Evolutionary conservation across 2,797 vertebrate genomes (phyloP).

Genomic region (Helostoma temminkii): DNA sequence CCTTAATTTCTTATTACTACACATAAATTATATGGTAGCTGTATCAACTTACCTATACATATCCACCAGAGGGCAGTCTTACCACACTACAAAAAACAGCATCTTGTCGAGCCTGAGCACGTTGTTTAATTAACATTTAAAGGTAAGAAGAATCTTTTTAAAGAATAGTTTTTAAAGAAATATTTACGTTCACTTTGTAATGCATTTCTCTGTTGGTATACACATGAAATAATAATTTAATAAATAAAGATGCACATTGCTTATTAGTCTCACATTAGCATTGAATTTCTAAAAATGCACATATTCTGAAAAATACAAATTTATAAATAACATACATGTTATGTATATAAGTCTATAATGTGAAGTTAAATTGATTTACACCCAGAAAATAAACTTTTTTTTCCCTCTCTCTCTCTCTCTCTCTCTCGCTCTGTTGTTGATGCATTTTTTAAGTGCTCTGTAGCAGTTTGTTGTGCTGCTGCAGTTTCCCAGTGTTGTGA

Average conservation of each 20-base stretch:
- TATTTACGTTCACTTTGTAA: not conserved
- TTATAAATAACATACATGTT: not conserved
- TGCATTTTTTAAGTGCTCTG: constrained; percentile 28
- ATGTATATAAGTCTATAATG: not conserved
- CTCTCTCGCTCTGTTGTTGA: constrained; percentile 6
- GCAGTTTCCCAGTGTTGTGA: constrained; percentile 59
- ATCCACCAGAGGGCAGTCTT: constrained; percentile 82
- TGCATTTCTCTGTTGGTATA: not conserved
- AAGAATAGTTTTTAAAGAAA: not conserved
- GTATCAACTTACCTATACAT: constrained; percentile 8
- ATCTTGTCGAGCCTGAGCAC: not conserved
- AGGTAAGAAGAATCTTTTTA: constrained; percentile 3
- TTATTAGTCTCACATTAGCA: too few relatives aligned
- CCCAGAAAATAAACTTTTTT: not conserved
- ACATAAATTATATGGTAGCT: constrained; percentile 10
- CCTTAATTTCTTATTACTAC: not conserved
- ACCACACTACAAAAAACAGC: constrained; percentile 55
- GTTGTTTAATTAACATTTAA: constrained; percentile 9
- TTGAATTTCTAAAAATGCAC: not conserved
- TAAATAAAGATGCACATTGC: not conserved
- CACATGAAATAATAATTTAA: not conserved
- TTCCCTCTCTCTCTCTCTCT: not conserved
- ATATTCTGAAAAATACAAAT: not conserved
- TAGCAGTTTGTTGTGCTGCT: constrained; percentile 51
- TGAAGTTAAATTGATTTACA: not conserved